Evolutionary conservation across 2,888 invertebrate species (phyloP), one percentile per base, ranked within the genome.

Genomic region (Sarcophaga subvicina): DNA sequence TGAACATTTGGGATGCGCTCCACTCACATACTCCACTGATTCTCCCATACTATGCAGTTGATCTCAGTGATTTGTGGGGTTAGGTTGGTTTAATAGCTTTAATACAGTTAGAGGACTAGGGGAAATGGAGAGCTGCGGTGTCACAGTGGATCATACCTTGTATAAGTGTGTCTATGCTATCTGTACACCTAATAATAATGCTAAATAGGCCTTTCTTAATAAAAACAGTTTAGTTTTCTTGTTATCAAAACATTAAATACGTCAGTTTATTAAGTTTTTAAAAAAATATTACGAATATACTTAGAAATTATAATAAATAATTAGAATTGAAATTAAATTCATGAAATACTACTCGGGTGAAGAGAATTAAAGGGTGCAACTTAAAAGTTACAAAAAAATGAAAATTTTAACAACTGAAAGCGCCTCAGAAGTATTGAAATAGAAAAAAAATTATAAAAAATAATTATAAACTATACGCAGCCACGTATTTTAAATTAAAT

Each of bases 221-320:
- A 37, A 37, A 37, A 37, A 37, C 8, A 8, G 2, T 8, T 8
- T 10, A 0, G 8, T 37, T 37, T 37, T 37, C 37, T 37, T 37
- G 37, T 37, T 37, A 37, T 37, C 37, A 37, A 85, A 83, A 78
- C 80, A 67, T 71, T 63, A 79, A 71, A 64, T 84, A 70, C 87
- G 88, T 88, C 87, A 87, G 62, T 88, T 87, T 88, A 85, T 88
- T 88, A 64, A 67, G 82, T 25, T 60, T 86, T 70, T 79, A 83
- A 86, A 83, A 86, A 37, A 22, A 22, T 76, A 72, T 62, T 60
- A 78, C 71, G 69, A 86, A 67, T 63, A 60, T 80, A 86, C 59
- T 45, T 25, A 78, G 45, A 59, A 37, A 45, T 27, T 2, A 17
- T 80, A 77, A 82, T 82, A 82, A 84, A 80, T 82, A 82, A 77